phyloP scores from a whole-genome alignment of 2,113 vertebrate genomes.

The Chloroceryle aenea region DNA sequence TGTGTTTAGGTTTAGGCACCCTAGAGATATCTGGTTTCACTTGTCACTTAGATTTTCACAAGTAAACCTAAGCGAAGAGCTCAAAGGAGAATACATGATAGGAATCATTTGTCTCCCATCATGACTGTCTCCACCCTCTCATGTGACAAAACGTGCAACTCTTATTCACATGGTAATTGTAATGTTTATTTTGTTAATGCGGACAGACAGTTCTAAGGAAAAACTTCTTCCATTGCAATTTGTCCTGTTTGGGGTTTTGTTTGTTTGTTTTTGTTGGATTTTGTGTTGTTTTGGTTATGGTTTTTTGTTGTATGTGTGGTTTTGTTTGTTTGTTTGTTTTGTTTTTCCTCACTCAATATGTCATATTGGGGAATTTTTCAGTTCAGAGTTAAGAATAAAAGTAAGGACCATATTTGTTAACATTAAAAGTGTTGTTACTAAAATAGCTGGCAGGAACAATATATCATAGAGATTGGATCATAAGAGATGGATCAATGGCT shows the following conservation, averaged over 20 bases:
- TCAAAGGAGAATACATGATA: neutral
- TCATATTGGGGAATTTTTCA: neutral
- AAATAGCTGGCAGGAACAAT: neutral
- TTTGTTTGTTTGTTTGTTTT: neutral
- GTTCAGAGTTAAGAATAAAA: neutral
- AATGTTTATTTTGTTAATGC: neutral
- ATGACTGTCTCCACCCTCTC: neutral
- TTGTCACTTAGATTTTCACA: neutral
- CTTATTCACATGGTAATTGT: neutral
- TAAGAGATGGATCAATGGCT: neutral
- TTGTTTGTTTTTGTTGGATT: neutral
- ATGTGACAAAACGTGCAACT: neutral
- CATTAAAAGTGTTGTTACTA: neutral
- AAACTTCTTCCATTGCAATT: neutral
- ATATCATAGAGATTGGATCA: neutral
- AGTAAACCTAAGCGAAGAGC: neutral
- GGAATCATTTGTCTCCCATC: neutral
- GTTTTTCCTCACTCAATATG: accelerated
- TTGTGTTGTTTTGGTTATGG: too few relatives aligned
- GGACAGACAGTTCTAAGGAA: neutral
- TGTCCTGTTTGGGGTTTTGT: too few relatives aligned
- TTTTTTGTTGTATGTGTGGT: too few relatives aligned
- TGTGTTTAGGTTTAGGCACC: neutral
- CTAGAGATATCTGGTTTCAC: neutral
- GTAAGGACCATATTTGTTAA: neutral